Conservation (phyloP, 2,888 invertebrate genomes). For the Drosophila rellima region DNA sequence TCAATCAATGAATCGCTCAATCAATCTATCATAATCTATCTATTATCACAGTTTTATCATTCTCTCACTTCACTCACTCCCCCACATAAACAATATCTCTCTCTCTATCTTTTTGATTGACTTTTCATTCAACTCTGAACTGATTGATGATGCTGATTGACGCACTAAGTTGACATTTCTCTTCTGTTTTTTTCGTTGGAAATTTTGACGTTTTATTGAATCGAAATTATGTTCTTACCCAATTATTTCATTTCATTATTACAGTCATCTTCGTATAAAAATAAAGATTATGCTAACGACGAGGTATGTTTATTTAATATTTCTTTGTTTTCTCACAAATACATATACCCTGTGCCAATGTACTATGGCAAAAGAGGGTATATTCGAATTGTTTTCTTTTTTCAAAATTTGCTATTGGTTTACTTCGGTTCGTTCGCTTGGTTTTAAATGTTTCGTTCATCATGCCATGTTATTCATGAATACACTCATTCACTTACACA, state of each 20-base stretch:
- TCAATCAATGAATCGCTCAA: conserved; percentile 9
- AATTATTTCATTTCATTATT: conserved; percentile 73
- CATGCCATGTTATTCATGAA: conserved; percentile 12
- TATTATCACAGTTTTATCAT: conserved; percentile 5
- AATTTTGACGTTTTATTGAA: conserved; percentile 4
- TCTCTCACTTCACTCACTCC: background rate
- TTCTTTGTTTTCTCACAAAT: conserved; percentile 19
- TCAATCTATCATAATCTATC: conserved; percentile 8
- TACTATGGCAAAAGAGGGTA: conserved; percentile 19
- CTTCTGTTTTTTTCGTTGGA: conserved; percentile 17
- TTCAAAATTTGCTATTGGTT: conserved; percentile 7
- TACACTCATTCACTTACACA: conserved; percentile 15
- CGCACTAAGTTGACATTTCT: conserved; percentile 13
- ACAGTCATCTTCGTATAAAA: conserved; percentile 80
- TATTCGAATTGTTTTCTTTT: conserved; percentile 1
- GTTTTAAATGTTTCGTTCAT: background rate
- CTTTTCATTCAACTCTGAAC: background rate
- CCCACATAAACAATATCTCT: background rate
- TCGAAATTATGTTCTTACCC: conserved; percentile 62
- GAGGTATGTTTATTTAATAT: conserved; percentile 79
- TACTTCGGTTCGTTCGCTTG: conserved; percentile 5
- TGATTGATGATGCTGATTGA: conserved; percentile 20
- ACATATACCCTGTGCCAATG: conserved; percentile 16
- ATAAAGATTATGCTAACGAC: conserved; percentile 73
- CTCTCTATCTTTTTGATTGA: conserved; percentile 3